Base-by-base conservation (phyloP, 2,888 invertebrate species). In the Seira sanloemensis region DNA sequence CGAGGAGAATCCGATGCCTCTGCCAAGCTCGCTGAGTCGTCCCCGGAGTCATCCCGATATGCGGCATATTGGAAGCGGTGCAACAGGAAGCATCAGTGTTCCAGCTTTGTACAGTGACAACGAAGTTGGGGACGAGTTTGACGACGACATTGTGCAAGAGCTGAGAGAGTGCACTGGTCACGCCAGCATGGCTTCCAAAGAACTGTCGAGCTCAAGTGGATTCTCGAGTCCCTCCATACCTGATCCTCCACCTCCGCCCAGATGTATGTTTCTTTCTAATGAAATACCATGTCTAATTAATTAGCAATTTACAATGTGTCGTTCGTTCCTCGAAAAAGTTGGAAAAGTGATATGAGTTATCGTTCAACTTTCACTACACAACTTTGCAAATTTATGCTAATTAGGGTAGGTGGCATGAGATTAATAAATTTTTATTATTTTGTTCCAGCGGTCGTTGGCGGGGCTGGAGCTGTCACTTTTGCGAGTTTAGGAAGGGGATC, bases 211-310 rank as follows among this genome's bases (percentile, higher is more conserved):
- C 0, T 89, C 89, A 2, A 88, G 88, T 81, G 89, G 89, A 27
- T 89, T 88, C 67, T 88, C 88, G 1, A 87, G 87, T 67, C 89
- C 89, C 19, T 86, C 87, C 46, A 88, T 88, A 62, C 88, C 88
- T 66, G 88, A 89, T 25, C 88, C 88, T 25, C 89, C 89, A 2
- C 89, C 88, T n/a, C 89, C 89, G 1, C 89, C 89, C n/a, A 71
- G 89, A 84, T 86, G 88, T 87, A 83, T 79, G 74, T 24, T n/a
- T 9, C 62, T 16, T 7, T 19, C 7, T 62, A 62, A 19, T 16
- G n/a, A 4, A 7, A 24, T 66, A 21, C 19, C 25, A 24, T 21
- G 23, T 21, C 23, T 66, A 66, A 66, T 66, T 66, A 23, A 24
- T 66, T 66, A 66, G 23, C 5, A 16, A 19, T n/a, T n/a, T n/a